Base-by-base conservation (phyloP, 1,140 invertebrate species). In the Holotrichia oblita region DNA sequence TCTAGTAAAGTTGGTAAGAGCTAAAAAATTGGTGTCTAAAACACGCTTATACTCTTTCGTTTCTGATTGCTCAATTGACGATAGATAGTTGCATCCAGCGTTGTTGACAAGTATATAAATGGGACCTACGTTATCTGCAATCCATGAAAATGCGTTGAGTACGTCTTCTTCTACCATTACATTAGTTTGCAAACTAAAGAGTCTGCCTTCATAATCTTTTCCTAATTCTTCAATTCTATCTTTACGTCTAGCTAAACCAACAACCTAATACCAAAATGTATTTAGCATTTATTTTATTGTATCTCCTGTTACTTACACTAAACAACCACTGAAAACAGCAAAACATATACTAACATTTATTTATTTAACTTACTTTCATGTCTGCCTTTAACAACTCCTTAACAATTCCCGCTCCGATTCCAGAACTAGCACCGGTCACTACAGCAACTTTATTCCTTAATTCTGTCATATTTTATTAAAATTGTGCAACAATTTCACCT, bases 101-200 rank as follows among this genome's bases (percentile, higher is more conserved):
- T 42, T 41, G 9, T 74, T 74, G 9, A 74, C 41, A 7, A 74
- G 41, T 6, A 74, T 34, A 22, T 76, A 24, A 12, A 77, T n/a
- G 0, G 76, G 76, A 22, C 92, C 92, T 8, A 92, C 84, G n/a
- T 87, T 88, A 12, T 86, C 82, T 76, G 90, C 88, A 0, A 91
- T 87, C 88, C 89, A 90, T 6, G 87, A 82, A 80, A 94, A 93
- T 77, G 92, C 88, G 8, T 85, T 81, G 14, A 88, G 78, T 6
- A 94, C 89, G 2, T 92, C 89, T 8, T 91, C 88, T 82, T 92
- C 91, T 2, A 90, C 88, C 6, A 86, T 86, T 0, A 93, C 83
- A 80, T 93, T 92, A 83, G 91, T 93, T 76, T 90, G 85, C 34
- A 61, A 0, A 9, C 55, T 6, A 69, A 41, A 77, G 4, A 77